A percentile compares a stretch with the other conserved stretches of the same genome.
Conservation (phyloP, 2,797 vertebrate genomes). For the Tragopan temminckii region DNA sequence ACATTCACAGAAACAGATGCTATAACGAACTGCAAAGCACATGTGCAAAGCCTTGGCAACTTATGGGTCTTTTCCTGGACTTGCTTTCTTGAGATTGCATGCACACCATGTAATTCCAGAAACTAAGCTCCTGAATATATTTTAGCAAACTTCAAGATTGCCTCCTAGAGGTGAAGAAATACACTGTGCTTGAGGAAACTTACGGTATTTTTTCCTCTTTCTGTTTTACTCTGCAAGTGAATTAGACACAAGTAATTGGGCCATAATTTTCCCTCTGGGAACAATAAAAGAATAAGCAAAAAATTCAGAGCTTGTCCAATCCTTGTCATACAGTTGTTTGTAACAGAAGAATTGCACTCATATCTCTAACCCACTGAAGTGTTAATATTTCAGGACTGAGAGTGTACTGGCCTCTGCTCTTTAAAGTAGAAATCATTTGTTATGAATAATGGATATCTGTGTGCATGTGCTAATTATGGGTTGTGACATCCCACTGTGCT, state of each 20-base stretch:
- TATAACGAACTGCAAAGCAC: neutral
- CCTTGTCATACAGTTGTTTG: neutral
- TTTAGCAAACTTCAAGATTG: neutral
- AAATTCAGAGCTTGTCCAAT: neutral
- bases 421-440: neutral
- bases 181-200: neutral
- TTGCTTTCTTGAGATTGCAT: neutral
- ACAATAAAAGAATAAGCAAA: neutral
- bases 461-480: neutral
- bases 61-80: neutral
- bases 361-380: neutral
- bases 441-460: neutral
- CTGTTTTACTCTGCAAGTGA: neutral
- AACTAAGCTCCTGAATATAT: neutral
- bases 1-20: neutral
- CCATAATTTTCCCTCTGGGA: neutral
- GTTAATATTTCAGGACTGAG: neutral
- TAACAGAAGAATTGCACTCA: neutral
- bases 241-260: neutral
- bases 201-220: neutral
- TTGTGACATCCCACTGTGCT: slow-evolving; percentile 41
- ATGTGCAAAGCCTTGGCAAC: neutral
- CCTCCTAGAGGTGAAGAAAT: neutral
- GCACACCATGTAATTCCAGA: neutral
- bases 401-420: neutral